Percentiles rank a stretch among this genome's conserved stretches.
phyloP scores from a whole-genome alignment of 1,140 invertebrate species.

The Varroa destructor region DNA sequence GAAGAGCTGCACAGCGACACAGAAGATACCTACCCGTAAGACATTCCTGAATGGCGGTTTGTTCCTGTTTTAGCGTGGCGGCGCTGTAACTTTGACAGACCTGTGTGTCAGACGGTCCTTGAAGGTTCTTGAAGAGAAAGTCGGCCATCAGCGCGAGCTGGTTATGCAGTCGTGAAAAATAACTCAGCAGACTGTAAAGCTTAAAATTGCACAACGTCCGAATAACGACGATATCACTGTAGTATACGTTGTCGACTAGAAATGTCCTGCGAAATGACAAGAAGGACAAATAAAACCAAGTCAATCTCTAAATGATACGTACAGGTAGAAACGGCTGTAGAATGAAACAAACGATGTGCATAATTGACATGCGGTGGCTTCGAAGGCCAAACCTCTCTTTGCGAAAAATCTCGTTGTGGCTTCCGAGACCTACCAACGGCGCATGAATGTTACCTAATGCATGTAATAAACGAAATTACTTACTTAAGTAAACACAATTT shows the following conservation, averaged over 20 bases:
- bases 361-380: constrained; percentile 2
- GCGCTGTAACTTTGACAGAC: constrained; percentile 1
- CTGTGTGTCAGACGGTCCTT: constrained; percentile 18
- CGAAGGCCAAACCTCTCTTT: no score
- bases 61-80: constrained; percentile 5
- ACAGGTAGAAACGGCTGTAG: no score
- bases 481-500: no score
- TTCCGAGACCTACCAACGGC: no score
- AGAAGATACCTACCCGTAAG: not conserved
- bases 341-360: no score
- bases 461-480: no score
- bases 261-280: constrained; percentile 46
- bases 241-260: constrained; percentile 52
- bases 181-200: constrained; percentile 32
- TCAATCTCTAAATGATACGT: no score
- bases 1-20: no score
- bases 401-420: no score
- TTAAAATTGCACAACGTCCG: constrained; percentile 40
- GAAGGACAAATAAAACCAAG: not conserved
- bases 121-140: constrained; percentile 30
- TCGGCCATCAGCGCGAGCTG: constrained; percentile 32
- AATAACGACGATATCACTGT: constrained; percentile 54
- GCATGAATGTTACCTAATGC: no score
- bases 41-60: constrained; percentile 9
- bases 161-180: constrained; percentile 30